Conservation (phyloP, 53 echinoderm and acorn worm species). For the Patiria pectinifera region DNA sequence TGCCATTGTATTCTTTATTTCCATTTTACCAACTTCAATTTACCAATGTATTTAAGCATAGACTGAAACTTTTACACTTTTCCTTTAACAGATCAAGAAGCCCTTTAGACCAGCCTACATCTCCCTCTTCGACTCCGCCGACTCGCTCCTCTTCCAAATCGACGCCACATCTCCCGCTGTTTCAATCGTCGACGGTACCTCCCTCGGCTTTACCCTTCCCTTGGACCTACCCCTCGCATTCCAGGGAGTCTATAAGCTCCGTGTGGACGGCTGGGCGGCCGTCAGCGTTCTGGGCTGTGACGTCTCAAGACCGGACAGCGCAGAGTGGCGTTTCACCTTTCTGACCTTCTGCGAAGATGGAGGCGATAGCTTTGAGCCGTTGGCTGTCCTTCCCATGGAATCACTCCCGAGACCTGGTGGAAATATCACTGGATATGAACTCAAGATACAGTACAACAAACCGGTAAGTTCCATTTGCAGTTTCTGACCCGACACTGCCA, state of each 20-base stretch:
- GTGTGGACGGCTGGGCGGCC: conserved; percentile 56
- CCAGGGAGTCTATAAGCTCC: conserved; percentile 41
- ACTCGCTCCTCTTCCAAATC: conserved; percentile 34
- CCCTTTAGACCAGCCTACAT: conserved; percentile 58
- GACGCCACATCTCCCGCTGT: conserved; percentile 39
- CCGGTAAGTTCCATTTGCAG: neutral
- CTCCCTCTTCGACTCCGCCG: conserved; percentile 36
- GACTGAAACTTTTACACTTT: neutral
- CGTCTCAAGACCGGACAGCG: conserved; percentile 41
- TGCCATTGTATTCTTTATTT: neutral
- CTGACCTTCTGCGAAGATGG: conserved; percentile 46
- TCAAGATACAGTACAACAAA: conserved; percentile 51
- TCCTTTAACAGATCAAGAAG: conserved; percentile 36
- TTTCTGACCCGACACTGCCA: neutral
- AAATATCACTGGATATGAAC: conserved; percentile 34
- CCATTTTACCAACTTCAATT: neutral
- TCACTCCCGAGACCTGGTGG: conserved; percentile 29
- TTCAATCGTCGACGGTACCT: conserved; percentile 32
- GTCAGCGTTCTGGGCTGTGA: conserved; percentile 59
- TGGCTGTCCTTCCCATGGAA: conserved; percentile 39
- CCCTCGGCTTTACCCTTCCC: conserved; percentile 47
- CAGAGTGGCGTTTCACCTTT: conserved; percentile 55
- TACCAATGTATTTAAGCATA: neutral
- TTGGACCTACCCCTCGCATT: conserved; percentile 33
- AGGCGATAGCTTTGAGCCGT: conserved; percentile 22